These are phyloP conservation scores for Philopedon plagiatum DNA, from an alignment of 2,888 invertebrate species.

Conservation along the genomic window DNA sequence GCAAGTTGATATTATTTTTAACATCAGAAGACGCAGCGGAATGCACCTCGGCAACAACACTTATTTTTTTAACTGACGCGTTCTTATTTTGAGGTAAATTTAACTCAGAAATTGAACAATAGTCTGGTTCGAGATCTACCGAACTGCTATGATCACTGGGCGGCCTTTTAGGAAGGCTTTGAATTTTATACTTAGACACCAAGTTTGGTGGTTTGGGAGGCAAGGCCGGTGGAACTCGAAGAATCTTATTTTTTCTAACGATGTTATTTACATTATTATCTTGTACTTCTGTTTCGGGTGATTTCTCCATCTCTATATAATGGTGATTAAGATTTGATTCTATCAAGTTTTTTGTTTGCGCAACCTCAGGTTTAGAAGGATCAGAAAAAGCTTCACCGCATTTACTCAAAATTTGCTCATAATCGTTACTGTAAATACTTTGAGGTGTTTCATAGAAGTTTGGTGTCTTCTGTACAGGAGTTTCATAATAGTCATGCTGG, in stretches of 20 bases:
- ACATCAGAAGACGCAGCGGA: slow-evolving; percentile 59
- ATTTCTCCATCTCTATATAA: slow-evolving; percentile 77
- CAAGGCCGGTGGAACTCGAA: slow-evolving; percentile 80
- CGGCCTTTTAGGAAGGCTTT: slow-evolving; percentile 51
- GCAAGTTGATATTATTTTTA: slow-evolving; percentile 57
- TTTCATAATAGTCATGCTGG: slow-evolving; percentile 66
- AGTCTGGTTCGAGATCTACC: slow-evolving; percentile 76
- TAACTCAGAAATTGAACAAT: slow-evolving; percentile 84
- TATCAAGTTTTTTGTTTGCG: slow-evolving; percentile 69
- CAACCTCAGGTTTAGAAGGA: slow-evolving; percentile 66
- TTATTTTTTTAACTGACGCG: slow-evolving; percentile 61
- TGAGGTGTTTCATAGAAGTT: slow-evolving; percentile 78
- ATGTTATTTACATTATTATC: slow-evolving; percentile 55
- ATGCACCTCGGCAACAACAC: slow-evolving; percentile 65
- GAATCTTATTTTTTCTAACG: slow-evolving; percentile 70
- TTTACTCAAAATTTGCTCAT: slow-evolving; percentile 77
- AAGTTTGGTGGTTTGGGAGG: slow-evolving; percentile 86
- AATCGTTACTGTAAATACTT: slow-evolving; percentile 83
- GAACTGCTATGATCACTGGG: slow-evolving; percentile 57
- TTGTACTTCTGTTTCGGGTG: slow-evolving; percentile 64
- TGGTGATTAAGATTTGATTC: slow-evolving; percentile 71
- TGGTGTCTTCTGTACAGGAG: slow-evolving; percentile 66
- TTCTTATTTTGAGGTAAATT: slow-evolving; percentile 68
- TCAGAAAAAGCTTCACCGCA: slow-evolving; percentile 64
- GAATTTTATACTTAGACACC: slow-evolving; percentile 77